Evolutionary conservation across 2,797 vertebrate genomes (phyloP), one percentile per base, ranked within the genome.

Genomic region (Triplophysa yarkandensis): DNA sequence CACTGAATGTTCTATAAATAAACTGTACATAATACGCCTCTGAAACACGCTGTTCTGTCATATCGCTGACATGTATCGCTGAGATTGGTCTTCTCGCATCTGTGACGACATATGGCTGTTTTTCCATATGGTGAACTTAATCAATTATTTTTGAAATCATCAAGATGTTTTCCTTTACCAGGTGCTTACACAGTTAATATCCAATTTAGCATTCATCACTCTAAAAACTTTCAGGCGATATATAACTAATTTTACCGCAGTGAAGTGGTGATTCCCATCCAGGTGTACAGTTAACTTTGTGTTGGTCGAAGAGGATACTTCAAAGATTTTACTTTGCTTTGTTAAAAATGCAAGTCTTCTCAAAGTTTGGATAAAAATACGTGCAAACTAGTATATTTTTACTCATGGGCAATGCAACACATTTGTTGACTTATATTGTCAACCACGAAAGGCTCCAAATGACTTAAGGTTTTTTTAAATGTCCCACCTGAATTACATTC

Each of bases 91-190:
- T 21, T 73, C 61, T 65, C 48, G 57, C 60, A 65, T 73, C 61
- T 55, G 48, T 61, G n/a, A 27, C 9, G n/a, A 14, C n/a, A 57
- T 57, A 74, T 74, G 68, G 71, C 36, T 34, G n/a, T 17, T 8
- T 54, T 55, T 74, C 36, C 62, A 74, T 55, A 66, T 74, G 71
- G 71, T 65, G 34, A 50, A 39, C n/a, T 23, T 17, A 64, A 21
- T 73, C 23, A 54, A 43, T 16, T 43, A 32, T 52, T 65, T 55
- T 44, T 43, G 8, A n/a, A 11, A 43, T 74, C 1, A 19, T 57
- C 2, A 6, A 34, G 5, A 44, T 55, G 32, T 10, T 9, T 16
- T 34, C 8, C 11, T 70, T 70, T 44, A 23, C 43, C 19, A 32
- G 41, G 46, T 54, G 34, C 10, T 21, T 64, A 30, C 54, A 28